A percentile compares a stretch with the other conserved stretches of the same genome.
These are phyloP conservation scores for Aplidium turbinatum DNA, from an alignment of 23 tunicate species.

Conservation along the genomic window DNA sequence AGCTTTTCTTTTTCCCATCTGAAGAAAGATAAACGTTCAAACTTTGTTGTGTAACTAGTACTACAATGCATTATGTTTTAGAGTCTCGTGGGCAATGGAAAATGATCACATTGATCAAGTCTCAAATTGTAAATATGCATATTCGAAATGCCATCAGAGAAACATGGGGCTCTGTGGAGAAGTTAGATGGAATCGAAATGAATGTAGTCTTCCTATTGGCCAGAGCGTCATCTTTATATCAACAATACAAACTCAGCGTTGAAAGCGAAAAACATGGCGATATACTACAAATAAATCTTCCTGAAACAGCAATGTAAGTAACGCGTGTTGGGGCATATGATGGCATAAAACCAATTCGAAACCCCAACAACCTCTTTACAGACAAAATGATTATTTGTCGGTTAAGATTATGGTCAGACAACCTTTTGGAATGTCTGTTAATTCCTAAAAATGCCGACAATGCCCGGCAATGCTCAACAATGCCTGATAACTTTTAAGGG, in stretches of 20 bases:
- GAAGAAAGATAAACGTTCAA: too few relatives aligned
- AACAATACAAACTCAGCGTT: not conserved
- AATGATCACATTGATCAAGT: conserved; percentile 34
- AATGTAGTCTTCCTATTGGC: conserved; percentile 29
- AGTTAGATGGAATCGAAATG: conserved; percentile 15
- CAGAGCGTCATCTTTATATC: conserved; percentile 3
- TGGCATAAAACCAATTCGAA: too few relatives aligned
- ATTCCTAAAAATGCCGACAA: too few relatives aligned
- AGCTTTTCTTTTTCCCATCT: too few relatives aligned
- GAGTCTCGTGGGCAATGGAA: conserved; percentile 31
- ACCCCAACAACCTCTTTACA: too few relatives aligned
- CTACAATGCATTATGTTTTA: not conserved
- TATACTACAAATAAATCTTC: conserved; percentile 23
- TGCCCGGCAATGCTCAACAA: too few relatives aligned
- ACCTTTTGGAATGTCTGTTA: too few relatives aligned
- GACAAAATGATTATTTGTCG: too few relatives aligned
- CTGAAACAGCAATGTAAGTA: conserved; percentile 14
- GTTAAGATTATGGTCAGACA: too few relatives aligned
- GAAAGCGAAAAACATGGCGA: conserved; percentile 33
- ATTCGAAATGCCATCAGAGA: conserved; percentile 25
- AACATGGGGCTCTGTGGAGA: conserved; percentile 31
- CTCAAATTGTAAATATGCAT: conserved; percentile 18
- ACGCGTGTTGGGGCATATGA: too few relatives aligned
- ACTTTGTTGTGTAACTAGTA: too few relatives aligned
- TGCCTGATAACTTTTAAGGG: too few relatives aligned